phyloP scores from a whole-genome alignment of 2,888 invertebrate genomes.

The Apeira syringaria region DNA sequence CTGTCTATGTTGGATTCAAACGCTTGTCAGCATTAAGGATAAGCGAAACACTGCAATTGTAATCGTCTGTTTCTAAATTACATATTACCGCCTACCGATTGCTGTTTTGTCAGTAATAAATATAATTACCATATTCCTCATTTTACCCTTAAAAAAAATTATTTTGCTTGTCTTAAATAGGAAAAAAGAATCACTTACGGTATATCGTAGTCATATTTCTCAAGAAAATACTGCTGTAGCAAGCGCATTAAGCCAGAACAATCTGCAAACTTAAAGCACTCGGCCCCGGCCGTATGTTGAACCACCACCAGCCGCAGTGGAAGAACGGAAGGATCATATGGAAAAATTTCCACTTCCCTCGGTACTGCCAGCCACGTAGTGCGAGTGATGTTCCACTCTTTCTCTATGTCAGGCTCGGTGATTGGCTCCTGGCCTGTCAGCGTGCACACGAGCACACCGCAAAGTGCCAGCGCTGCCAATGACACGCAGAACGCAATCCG shows the following conservation, averaged over 20 bases:
- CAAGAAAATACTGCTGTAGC: conserved; percentile 49
- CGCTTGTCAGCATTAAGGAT: no score
- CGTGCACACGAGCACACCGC: conserved; percentile 47
- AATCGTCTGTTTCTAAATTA: no score
- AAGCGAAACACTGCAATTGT: no score
- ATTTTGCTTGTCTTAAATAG: no score
- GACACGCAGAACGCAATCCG: conserved; percentile 53
- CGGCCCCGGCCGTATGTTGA: conserved; percentile 59
- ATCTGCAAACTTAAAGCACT: conserved; percentile 48
- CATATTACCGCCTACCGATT: no score
- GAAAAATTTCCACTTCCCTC: neutral
- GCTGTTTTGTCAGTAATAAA: no score
- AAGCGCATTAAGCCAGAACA: conserved; percentile 62
- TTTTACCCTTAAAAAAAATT: no score
- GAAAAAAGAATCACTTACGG: no score
- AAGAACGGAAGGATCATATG: no score
- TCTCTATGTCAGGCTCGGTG: neutral
- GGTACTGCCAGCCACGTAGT: conserved; percentile 60
- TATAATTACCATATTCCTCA: no score
- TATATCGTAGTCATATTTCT: conserved; percentile 28
- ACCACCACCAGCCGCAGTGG: conserved; percentile 62
- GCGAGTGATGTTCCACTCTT: conserved; percentile 65
- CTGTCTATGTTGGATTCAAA: no score
- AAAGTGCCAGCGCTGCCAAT: conserved; percentile 44
- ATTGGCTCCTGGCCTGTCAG: neutral